Base-by-base conservation (phyloP, 1,140 invertebrate genomes). In the Nasonia vitripennis region DNA sequence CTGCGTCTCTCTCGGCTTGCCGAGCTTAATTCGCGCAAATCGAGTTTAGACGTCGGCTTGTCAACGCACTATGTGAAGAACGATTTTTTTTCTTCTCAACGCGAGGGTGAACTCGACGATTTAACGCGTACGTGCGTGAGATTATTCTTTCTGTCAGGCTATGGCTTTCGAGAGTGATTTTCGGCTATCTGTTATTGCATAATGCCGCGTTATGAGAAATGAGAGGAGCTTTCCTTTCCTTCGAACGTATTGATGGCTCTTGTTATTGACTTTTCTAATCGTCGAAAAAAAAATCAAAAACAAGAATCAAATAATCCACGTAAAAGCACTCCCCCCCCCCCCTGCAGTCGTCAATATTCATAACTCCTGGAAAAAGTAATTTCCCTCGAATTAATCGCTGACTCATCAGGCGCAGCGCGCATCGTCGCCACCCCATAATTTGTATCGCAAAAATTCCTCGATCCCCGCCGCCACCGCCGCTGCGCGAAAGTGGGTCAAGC, bases 11-110 rank as follows among this genome's bases (percentile, higher is more conserved):
- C 68, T 70, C 23, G 23, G 20, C n/a, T 82, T 20, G 41, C 4
- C 14, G 71, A 51, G 23, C 31, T n/a, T 45, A 83, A 77, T 51
- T 45, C 41, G 27, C n/a, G 14, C 37, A 70, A 84, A 70, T 84
- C 23, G 67, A 71, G 68, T 84, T 77, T 77, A 23, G 27, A 9
- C 23, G 11, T 51, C 48, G 45, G 31, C 27, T 27, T 31, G 41
- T 51, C 27, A 17, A 12, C 7, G 23, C 48, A 5, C 55, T n/a
- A 2, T 10, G 48, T 1, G 55, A 20, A n/a, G 6, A 62, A 62
- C n/a, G 6, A 62, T 62, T 62, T 62, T 62, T 37, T 37, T 37
- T 37, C 34, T 62, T 62, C 55, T n/a, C 3, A 62, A n/a, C 7
- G 14, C 2, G 55, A 62, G 20, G 55, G 55, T 62, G 6, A 62